Evolutionary conservation across 1,140 invertebrate species (phyloP), one percentile per base, ranked within the genome.

Genomic region (Brachionus rotundiformis): DNA sequence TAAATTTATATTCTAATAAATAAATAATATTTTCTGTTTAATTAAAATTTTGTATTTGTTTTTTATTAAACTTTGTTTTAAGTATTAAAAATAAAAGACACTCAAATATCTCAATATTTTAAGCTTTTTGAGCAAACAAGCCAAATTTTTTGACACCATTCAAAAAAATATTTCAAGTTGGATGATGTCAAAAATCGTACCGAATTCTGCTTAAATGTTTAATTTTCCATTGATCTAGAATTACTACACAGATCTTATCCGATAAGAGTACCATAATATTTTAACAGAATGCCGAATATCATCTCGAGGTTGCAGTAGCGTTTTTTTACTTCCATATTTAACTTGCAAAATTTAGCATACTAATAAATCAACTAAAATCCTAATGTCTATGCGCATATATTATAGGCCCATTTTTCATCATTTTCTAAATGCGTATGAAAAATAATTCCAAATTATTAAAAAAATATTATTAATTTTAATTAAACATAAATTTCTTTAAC

Each of bases 381-480:
- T 54, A 54, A 54, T 54, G 47, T 68, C 63, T 68, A 39, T 68
- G 63, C 11, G 33, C 63, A 68, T 68, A 68, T 33, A 68, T 68
- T 68, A 68, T 68, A 68, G 63, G 63, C 63, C 36, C 63, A 39
- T 33, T 33, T 36, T 68, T 68, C 63, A 33, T 63, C 61, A 63
- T 63, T 33, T 39, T 33, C 16, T 68, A 39, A 68, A 68, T 68
- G 63, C 31, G 63, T 68, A 68, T 68, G 33, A 63, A 68, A 36
- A 68, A 63, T n/a, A 68, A 68, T 19, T 33, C 16, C 16, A 68
- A 68, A 68, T 36, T 68, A 36, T 36, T 33, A 31, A 39, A 39
- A 68, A 68, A 68, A 68, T 33, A 68, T 36, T 68, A 68, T n/a
- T 68, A 68, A 68, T 68, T 36, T 33, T 68, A 68, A 68, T 68